Evolutionary conservation across 2,797 vertebrate genomes (phyloP).

Genomic region (Apogon talboti): DNA sequence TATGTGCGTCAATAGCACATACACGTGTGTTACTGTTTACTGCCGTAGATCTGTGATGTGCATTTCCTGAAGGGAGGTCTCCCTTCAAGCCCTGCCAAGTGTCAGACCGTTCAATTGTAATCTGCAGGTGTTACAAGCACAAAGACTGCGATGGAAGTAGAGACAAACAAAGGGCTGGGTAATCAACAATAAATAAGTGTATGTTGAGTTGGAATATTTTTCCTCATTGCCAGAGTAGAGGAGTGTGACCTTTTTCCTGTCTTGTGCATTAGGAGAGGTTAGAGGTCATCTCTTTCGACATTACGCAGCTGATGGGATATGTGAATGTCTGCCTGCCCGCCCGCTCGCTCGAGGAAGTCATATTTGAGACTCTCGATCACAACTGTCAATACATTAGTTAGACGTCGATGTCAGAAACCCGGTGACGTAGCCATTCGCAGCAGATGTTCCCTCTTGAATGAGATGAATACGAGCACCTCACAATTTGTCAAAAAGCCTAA

Average conservation of each 20-base stretch:
- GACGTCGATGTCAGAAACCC: slow-evolving; percentile 53
- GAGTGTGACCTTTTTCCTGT: slow-evolving; percentile 15
- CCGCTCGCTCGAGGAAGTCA: slow-evolving; percentile 1
- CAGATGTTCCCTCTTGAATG: slow-evolving; percentile 60
- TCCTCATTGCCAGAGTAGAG: slow-evolving; percentile 4
- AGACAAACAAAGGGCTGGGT: slow-evolving; percentile 30
- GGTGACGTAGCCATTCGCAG: slow-evolving; percentile 57
- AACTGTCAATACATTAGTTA: slow-evolving; percentile 19
- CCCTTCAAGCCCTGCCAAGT: slow-evolving; percentile 41
- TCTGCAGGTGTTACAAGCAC: slow-evolving; percentile 71
- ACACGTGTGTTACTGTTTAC: slow-evolving; percentile 13
- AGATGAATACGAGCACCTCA: slow-evolving; percentile 32
- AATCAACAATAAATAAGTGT: neutral
- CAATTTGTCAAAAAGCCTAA: slow-evolving; percentile 76
- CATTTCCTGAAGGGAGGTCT: slow-evolving; percentile 35
- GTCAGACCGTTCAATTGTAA: slow-evolving; percentile 81
- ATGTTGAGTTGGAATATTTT: slow-evolving; percentile 7
- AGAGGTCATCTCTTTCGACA: neutral
- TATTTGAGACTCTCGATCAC: slow-evolving; percentile 2
- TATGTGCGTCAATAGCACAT: too few species aligned
- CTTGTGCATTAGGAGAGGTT: neutral
- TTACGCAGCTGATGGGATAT: slow-evolving; percentile 25
- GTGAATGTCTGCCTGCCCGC: slow-evolving; percentile 4
- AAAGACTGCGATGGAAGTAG: slow-evolving; percentile 19
- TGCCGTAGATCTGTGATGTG: slow-evolving; percentile 16